These are phyloP conservation scores for Chinchilla lanigera DNA, from an alignment of 2,113 vertebrate species.

Conservation along the genomic window DNA sequence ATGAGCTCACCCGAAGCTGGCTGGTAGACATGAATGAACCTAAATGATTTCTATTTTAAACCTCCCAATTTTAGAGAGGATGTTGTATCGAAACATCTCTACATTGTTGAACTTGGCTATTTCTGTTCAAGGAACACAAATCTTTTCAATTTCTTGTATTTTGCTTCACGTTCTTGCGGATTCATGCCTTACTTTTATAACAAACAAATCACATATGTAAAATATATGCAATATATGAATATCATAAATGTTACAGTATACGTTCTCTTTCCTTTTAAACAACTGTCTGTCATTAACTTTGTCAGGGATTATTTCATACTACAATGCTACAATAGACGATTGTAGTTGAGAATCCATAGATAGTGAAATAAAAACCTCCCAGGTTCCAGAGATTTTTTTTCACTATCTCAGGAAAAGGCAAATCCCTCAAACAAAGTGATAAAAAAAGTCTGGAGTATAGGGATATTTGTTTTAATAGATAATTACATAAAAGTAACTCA, in stretches of 20 bases:
- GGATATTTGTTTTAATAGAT: background rate
- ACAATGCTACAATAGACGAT: background rate
- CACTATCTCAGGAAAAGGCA: background rate
- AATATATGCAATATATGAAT: background rate
- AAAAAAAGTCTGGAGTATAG: background rate
- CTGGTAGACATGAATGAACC: background rate
- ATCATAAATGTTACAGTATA: background rate
- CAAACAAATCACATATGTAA: background rate
- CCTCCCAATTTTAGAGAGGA: background rate
- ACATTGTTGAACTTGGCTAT: background rate
- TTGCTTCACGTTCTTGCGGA: background rate
- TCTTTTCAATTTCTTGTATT: background rate
- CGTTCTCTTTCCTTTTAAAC: background rate
- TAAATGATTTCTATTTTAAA: conserved; percentile 27
- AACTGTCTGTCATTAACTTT: background rate
- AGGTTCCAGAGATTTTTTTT: background rate
- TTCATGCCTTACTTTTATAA: background rate
- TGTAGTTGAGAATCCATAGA: background rate
- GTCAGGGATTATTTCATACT: background rate
- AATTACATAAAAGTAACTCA: background rate
- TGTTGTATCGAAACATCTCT: background rate
- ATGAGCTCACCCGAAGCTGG: background rate
- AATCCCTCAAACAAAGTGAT: background rate
- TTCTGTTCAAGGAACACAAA: background rate
- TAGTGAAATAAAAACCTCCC: background rate